Conservation (phyloP, 2,797 vertebrate species). For the Coracias cyanogaster region DNA sequence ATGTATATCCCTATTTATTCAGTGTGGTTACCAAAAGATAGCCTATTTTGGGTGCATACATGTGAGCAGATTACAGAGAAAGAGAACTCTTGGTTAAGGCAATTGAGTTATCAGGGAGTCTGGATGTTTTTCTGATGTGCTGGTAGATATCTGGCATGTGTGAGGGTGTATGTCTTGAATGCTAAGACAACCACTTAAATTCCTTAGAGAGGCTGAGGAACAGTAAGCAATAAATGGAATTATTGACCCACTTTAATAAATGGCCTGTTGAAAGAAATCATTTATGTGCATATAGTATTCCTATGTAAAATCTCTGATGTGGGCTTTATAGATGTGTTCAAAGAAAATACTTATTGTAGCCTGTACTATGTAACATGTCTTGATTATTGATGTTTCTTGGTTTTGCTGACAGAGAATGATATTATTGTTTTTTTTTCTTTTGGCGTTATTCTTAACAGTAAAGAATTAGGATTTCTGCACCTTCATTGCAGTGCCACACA, state of each 20-base stretch:
- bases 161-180: not conserved
- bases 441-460: not conserved
- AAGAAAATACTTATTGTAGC: conserved; percentile 30
- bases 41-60: not conserved
- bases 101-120: not conserved
- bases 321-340: not conserved
- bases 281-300: not conserved
- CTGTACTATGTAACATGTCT: not conserved
- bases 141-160: accelerated
- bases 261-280: not conserved
- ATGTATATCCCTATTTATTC: not conserved
- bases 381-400: conserved; percentile 18
- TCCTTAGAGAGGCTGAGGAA: not conserved
- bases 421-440: not conserved
- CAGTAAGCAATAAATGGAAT: not conserved
- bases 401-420: not conserved
- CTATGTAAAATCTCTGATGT: not conserved
- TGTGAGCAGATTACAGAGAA: not conserved
- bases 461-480: not conserved
- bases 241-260: conserved; percentile 33
- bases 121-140: not conserved
- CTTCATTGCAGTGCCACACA: not conserved
- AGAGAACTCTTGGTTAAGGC: not conserved
- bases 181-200: not conserved
- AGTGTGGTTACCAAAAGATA: not conserved